Evolutionary conservation across 53 echinoderm and acorn worm genomes (phyloP).

Genomic region (Temnopleurus reevesii): DNA sequence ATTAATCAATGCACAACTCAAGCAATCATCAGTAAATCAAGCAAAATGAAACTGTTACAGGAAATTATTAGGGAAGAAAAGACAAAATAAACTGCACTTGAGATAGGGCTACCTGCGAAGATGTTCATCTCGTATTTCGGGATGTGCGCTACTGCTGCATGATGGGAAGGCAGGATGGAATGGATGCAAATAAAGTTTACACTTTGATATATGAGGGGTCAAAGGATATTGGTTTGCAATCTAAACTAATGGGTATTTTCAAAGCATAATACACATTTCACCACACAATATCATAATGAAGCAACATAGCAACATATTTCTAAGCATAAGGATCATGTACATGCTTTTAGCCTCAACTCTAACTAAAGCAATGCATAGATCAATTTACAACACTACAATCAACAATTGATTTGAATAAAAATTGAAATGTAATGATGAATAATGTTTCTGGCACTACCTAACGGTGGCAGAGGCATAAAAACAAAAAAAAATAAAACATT

Average conservation of each 20-base stretch:
- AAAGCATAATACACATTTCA: background rate
- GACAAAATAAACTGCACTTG: slow-evolving; percentile 17
- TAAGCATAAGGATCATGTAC: background rate
- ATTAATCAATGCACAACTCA: too few species aligned
- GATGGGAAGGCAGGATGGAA: slow-evolving; percentile 25
- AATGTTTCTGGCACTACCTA: too few species aligned
- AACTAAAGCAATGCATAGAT: background rate
- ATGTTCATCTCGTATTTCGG: slow-evolving; percentile 69
- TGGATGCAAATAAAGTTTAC: slow-evolving; percentile 37
- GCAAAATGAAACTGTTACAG: background rate
- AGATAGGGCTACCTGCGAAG: slow-evolving; percentile 62
- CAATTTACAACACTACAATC: too few species aligned
- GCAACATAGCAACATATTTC: background rate
- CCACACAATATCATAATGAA: background rate
- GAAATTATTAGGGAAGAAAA: background rate
- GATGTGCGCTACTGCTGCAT: slow-evolving; percentile 65
- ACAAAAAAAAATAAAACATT: too few species aligned
- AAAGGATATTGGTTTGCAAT: background rate
- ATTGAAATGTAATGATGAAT: too few species aligned
- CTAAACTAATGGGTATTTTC: background rate
- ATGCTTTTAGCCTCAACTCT: background rate
- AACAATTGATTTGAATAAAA: too few species aligned
- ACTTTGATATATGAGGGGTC: background rate
- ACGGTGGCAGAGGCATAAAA: too few species aligned
- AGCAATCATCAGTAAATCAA: background rate